Conservation (phyloP, 2,888 invertebrate genomes). For the Sminthurinus aureus region DNA sequence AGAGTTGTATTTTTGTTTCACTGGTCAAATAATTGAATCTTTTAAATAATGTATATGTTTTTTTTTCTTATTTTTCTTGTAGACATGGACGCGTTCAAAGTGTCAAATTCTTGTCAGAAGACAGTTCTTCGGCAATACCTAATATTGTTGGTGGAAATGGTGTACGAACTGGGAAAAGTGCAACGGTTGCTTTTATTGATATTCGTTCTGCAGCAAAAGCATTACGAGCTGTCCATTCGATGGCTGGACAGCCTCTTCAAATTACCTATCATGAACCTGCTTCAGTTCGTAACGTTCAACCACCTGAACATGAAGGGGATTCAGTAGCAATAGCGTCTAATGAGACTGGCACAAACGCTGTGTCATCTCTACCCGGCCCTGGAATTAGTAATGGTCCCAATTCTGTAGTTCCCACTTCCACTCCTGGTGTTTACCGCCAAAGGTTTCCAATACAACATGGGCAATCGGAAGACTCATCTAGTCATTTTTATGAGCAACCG, state of each 20-base stretch:
- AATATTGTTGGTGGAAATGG: slow-evolving; percentile 47
- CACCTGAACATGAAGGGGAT: slow-evolving; percentile 67
- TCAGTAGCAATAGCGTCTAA: slow-evolving; percentile 7
- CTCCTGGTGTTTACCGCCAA: slow-evolving; percentile 50
- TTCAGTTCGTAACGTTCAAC: slow-evolving; percentile 61
- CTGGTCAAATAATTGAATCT: no score
- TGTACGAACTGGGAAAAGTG: slow-evolving; percentile 71
- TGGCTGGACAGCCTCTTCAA: slow-evolving; percentile 54
- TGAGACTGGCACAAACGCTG: slow-evolving; percentile 32
- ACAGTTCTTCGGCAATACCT: slow-evolving; percentile 62
- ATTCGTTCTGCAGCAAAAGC: slow-evolving; percentile 95
- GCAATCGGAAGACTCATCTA: slow-evolving; percentile 60
- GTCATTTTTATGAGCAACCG: slow-evolving; percentile 61
- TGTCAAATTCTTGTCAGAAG: slow-evolving; percentile 84
- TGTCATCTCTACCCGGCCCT: slow-evolving; percentile 42
- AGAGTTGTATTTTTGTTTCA: no score
- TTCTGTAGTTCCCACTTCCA: slow-evolving; percentile 45
- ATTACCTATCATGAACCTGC: slow-evolving; percentile 59
- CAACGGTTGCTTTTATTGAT: slow-evolving; percentile 95
- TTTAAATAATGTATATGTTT: neutral
- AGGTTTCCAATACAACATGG: slow-evolving; percentile 59
- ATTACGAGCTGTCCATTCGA: slow-evolving; percentile 81
- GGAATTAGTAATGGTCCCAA: slow-evolving; percentile 49
- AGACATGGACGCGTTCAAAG: slow-evolving; percentile 98
- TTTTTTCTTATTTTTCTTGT: slow-evolving; percentile 60